Evolutionary conservation across 2,888 invertebrate genomes (phyloP), one percentile per base, ranked within the genome.

Genomic region (Megaustenia siamemsis): DNA sequence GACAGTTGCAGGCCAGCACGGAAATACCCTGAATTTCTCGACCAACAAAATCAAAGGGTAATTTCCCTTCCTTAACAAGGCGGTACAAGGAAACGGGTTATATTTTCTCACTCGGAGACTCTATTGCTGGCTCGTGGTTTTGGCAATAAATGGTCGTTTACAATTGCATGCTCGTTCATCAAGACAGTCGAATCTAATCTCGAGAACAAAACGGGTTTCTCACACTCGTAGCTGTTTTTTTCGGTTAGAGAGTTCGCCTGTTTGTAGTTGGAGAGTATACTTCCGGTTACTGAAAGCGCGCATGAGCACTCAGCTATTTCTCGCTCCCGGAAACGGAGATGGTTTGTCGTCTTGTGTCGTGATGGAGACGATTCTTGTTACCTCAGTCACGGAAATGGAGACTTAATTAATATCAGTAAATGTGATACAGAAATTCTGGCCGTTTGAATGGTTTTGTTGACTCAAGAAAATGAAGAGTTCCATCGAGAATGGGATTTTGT

Each of bases 21-120:
- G 73, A 49, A 73, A 40, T 40, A 24, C 5, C 2, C 38, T 21
- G 24, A 49, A 45, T 45, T 43, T 63, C 28, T 32, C 38, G 28
- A 21, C 28, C 6, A 43, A 56, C 35, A 69, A 69, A 83, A 83
- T 71, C 77, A 78, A 78, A 78, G 78, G 77, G 60, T 82, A 85
- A 85, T 85, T 82, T 77, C 78, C 82, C 69, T 71, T 82, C 60
- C 82, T 77, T 85, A 78, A 82, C 82, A 63, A 66, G 78, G 6
- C 49, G 18, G 32, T 60, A 28, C 45, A 21, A 73, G 60, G 71
- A 73, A 71, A 32, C 18, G 40, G 40, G n/a, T 21, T 43, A 28
- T 73, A 32, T 82, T 82, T 71, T 73, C 5, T 49, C n/a, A 35
- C 63, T 40, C 43, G 66, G 40, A 56, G 40, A 28, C 40, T 77